Evolutionary conservation across 2,888 invertebrate genomes (phyloP).

Genomic region (Lampropteryx suffumata): DNA sequence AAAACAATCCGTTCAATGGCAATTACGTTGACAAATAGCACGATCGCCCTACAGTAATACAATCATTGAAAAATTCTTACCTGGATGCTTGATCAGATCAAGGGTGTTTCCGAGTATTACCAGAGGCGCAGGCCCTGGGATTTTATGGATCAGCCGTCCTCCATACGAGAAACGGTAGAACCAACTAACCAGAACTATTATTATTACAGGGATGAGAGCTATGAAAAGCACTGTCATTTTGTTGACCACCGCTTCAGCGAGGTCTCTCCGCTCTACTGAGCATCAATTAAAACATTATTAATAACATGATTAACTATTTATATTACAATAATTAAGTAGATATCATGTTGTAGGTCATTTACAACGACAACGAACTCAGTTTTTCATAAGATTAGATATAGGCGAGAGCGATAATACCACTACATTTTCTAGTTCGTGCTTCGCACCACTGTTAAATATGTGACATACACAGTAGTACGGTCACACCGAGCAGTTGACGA

Average conservation of each 20-base stretch:
- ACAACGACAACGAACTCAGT: too few species aligned
- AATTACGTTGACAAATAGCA: too few species aligned
- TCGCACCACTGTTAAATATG: too few species aligned
- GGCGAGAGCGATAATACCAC: too few species aligned
- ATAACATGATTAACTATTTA: background rate
- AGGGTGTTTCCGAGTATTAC: constrained; percentile 49
- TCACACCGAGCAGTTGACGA: too few species aligned
- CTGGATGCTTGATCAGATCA: constrained; percentile 37
- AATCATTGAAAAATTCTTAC: constrained; percentile 17
- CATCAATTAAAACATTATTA: background rate
- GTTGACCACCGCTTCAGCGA: constrained; percentile 1
- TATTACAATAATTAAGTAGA: too few species aligned
- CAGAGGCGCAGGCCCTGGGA: constrained; percentile 53
- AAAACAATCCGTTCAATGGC: too few species aligned
- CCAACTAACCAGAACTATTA: constrained; percentile 11
- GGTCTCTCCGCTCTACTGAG: constrained; percentile 8
- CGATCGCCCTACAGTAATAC: too few species aligned
- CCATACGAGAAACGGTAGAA: constrained; percentile 22
- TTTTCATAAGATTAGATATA: too few species aligned
- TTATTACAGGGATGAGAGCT: background rate
- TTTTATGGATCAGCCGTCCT: constrained; percentile 41
- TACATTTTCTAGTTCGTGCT: too few species aligned
- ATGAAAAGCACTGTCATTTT: constrained; percentile 18
- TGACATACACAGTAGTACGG: too few species aligned
- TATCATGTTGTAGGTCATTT: too few species aligned